Base-by-base conservation (phyloP, 1,140 invertebrate species). In the Eufriesea mexicana region DNA sequence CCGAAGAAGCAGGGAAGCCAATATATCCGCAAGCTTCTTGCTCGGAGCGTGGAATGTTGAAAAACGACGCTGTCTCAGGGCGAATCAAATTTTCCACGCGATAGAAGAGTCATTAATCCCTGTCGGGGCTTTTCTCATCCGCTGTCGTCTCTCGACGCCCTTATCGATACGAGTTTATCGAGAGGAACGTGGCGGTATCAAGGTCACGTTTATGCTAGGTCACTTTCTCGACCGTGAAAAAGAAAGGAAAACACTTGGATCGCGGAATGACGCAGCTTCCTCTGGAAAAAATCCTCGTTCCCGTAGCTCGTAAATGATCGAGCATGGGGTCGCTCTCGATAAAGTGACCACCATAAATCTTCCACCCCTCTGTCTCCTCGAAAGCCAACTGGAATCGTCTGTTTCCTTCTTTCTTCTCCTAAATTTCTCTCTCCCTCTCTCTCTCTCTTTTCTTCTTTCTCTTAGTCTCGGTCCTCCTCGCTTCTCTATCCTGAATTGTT, bases 291-390 rank as follows among this genome's bases (percentile, higher is more conserved):
- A 70, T 42, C 25, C 6, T 35, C 20, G 61, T 9, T 49, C 20
- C 54, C n/a, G 25, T 54, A 78, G 74, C 54, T 83, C 25, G 82
- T 85, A 83, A 84, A 78, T 85, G 79, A 71, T 67, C 67, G 68
- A 79, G 64, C 77, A 79, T 61, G 70, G 72, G 77, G 64, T 81
- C 57, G 57, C 51, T 66, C 68, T 85, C 75, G 87, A 89, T 88
- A 88, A 71, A 85, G 86, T 76, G 72, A 84, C 76, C 68, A 67
- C 77, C 80, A 86, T 89, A 89, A 88, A 89, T 89, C 77, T 88
- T 71, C n/a, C 54, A 51, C 49, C 51, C 51, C 62, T 74, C 54
- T 35, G 35, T 4, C 12, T 71, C 51, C 64, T 75, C 45, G 68
- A 78, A 54, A 74, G 77, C 73, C 73, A 70, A 80, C 85, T 51